Base-by-base conservation (phyloP, 2,888 invertebrate species). In the Papilio demoleus region DNA sequence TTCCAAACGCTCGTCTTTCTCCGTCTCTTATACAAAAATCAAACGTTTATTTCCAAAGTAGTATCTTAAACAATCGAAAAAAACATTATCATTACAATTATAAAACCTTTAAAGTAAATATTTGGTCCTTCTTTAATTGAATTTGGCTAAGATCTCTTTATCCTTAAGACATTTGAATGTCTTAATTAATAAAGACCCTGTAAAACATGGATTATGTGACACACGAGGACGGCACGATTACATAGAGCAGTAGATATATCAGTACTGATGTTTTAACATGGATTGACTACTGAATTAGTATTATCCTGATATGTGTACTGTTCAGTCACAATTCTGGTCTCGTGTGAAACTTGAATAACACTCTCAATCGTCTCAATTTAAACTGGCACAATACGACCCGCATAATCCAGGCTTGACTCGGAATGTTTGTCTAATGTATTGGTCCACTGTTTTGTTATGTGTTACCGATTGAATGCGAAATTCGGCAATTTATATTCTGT, bases 371-470 rank as follows among this genome's bases (percentile, higher is more conserved):
- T 47, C 66, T 66, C 50, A 50, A 66, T 60, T 66, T 47, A 60
- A 67, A 61, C 50, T 61, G 19, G 45, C 19, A 60, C 60, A 66
- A 66, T 66, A 60, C 47, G 47, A 50, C 59, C 66, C 50, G 60
- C 60, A 50, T 66, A 66, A 66, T 60, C 66, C 38, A 4, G 14
- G 50, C 24, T 66, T 59, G 50, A 61, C 67, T 67, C 60, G 31
- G 27, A 40, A 50, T 31, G 60, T 67, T 67, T 61, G 67, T 67
- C 36, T 67, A 61, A 61, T 61, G 60, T 61, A 67, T 67, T 67
- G 67, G 60, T 38, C 40, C 40, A 50, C 60, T 60, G 50, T 61
- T 67, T 67, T 67, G 67, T 61, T 67, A 61, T 31, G 31, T 12
- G 47, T 47, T 1, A 12, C 12, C 22, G 47, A 47, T 22, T 22